phyloP scores from a whole-genome alignment of 2,113 vertebrate genomes.

The Centropristis striata region DNA sequence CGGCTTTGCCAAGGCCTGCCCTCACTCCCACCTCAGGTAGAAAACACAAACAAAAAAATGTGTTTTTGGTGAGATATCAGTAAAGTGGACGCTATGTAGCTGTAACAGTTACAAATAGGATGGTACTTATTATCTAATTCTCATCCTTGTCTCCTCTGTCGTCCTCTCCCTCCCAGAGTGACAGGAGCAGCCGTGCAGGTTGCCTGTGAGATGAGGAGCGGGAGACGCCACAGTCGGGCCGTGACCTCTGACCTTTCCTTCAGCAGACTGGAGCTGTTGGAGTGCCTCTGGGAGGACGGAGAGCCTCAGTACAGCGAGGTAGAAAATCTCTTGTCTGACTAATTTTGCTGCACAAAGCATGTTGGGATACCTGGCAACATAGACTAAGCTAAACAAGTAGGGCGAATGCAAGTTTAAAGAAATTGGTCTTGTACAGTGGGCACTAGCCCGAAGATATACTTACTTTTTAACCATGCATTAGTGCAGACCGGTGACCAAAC shows the following conservation, averaged over 20 bases:
- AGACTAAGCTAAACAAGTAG: too few relatives aligned
- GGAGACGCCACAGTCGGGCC: slow-evolving; percentile 69
- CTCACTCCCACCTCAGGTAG: slow-evolving; percentile 91
- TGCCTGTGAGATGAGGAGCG: slow-evolving; percentile 87
- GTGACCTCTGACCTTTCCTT: slow-evolving; percentile 88
- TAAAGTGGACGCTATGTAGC: neutral
- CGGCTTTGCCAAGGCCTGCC: slow-evolving; percentile 89
- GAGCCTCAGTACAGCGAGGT: slow-evolving; percentile 89
- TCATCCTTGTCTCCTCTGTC: neutral
- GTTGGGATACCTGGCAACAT: too few relatives aligned
- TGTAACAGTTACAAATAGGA: neutral
- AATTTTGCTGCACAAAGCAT: too few relatives aligned
- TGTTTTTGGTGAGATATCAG: neutral
- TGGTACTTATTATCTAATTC: neutral
- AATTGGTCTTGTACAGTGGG: too few relatives aligned
- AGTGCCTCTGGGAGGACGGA: slow-evolving; percentile 88
- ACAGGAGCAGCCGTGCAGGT: slow-evolving; percentile 90
- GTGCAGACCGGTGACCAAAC: too few relatives aligned
- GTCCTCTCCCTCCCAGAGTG: slow-evolving; percentile 77
- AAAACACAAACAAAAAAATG: slow-evolving; percentile 1
- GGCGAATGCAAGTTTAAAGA: too few relatives aligned
- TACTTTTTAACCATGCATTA: too few relatives aligned
- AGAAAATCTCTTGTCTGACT: slow-evolving; percentile 17
- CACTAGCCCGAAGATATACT: too few relatives aligned
- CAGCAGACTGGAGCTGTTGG: slow-evolving; percentile 91